A percentile compares a stretch with the other conserved stretches of the same genome.
These are phyloP conservation scores for Danaus melanippus DNA, from an alignment of 1,140 invertebrate species.

Conservation along the genomic window DNA sequence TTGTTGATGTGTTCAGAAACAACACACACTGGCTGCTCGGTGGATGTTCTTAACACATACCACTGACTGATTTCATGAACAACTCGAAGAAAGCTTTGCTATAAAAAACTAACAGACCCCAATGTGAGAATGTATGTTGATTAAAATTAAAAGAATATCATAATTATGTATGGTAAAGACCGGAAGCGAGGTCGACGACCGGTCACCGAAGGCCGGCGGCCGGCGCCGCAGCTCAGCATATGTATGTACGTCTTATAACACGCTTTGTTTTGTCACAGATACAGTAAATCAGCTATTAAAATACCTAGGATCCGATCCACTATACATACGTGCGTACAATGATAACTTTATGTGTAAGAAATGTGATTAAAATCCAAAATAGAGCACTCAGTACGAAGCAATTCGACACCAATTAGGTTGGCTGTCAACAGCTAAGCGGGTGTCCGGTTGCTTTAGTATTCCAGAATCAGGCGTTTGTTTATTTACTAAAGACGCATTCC, in stretches of 20 bases:
- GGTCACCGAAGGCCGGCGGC: slow-evolving; percentile 8
- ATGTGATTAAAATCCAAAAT: background rate
- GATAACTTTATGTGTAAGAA: too few species aligned
- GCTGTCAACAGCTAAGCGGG: slow-evolving; percentile 16
- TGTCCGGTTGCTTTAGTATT: slow-evolving; percentile 20
- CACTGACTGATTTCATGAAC: background rate
- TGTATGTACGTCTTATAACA: too few species aligned
- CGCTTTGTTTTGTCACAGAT: too few species aligned
- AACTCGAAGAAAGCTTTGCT: background rate
- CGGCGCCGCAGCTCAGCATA: slow-evolving; percentile 6
- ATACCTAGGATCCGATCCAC: too few species aligned
- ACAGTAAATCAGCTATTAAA: too few species aligned
- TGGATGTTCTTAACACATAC: too few species aligned
- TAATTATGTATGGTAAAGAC: slow-evolving; percentile 24
- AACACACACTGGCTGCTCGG: background rate
- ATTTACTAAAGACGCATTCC: too few species aligned
- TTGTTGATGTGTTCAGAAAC: slow-evolving; percentile 7
- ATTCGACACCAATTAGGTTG: slow-evolving; percentile 22
- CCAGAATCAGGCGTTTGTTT: background rate
- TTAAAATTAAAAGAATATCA: slow-evolving; percentile 10
- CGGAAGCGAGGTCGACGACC: slow-evolving; percentile 58
- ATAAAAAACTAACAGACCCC: background rate
- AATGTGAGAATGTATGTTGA: slow-evolving; percentile 1
- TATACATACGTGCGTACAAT: too few species aligned
- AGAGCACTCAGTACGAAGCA: slow-evolving; percentile 15